Base-by-base conservation (phyloP, 2,888 invertebrate species). In the Andrena marginata region DNA sequence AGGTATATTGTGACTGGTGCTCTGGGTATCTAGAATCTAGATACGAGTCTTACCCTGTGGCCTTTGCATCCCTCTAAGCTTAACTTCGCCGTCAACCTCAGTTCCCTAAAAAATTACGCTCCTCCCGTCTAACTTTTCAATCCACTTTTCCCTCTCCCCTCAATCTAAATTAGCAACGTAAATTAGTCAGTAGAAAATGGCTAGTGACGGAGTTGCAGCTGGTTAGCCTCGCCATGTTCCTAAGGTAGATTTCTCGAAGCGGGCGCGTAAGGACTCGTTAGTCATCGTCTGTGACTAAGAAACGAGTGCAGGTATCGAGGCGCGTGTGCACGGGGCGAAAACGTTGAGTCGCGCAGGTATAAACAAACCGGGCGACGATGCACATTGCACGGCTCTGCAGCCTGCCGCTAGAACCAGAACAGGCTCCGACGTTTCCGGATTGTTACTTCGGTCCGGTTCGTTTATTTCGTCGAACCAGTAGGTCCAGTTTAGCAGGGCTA, bases 401-500 rank as follows among this genome's bases (percentile, higher is more conserved):
- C 59, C 29, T 62, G 73, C 29, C 51, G 20, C 51, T 73, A 70
- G 60, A 73, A 64, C 65, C 64, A 78, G 51, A 74, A 72, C 62
- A 51, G 70, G 56, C 49, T 59, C 8, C 51, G 49, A 23, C 56
- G 73, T 78, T 85, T 77, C 84, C 71, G 80, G 81, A 78, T 85
- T 77, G 68, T 73, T 76, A 67, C 73, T 67, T 60, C 49, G 68
- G 62, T 80, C 71, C 84, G 76, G 76, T 78, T 85, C 42, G 74
- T 78, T 85, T 77, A 76, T 84, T 76, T 81, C 75, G 69, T 80
- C 62, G 68, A 83, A 83, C 83, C 63, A 75, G 85, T 77, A 72
- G 77, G 72, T 83, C 83, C 71, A 68, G 85, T 85, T 81, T 78
- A 83, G 68, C 78, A 63, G 77, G 75, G 77, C 62, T 69, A 81